These are phyloP conservation scores for Tachystola acroxantha DNA, from an alignment of 2,888 invertebrate species.

Conservation along the genomic window DNA sequence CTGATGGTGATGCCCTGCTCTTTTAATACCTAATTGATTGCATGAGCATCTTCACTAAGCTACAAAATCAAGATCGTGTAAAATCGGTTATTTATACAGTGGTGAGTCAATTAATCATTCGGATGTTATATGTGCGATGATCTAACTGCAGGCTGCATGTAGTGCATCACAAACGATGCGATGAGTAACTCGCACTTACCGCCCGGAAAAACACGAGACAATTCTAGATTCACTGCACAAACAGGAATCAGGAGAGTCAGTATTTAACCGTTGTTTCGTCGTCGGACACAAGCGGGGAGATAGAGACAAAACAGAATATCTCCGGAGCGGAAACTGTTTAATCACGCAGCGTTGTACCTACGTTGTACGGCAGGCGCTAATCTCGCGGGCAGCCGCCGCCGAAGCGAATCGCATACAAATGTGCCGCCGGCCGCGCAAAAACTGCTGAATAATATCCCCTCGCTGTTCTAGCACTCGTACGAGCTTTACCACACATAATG, in stretches of 20 bases:
- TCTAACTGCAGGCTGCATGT: no score
- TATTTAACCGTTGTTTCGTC: conserved; percentile 8
- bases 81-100: neutral
- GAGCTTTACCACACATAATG: conserved; percentile 55
- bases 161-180: no score
- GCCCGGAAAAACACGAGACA: neutral
- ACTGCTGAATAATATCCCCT: conserved; percentile 68
- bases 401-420: conserved; percentile 71
- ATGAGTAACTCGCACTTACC: neutral
- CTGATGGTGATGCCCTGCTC: no score
- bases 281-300: conserved; percentile 14
- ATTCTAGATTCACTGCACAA: conserved; percentile 1
- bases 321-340: conserved; percentile 59
- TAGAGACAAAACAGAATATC: conserved; percentile 37
- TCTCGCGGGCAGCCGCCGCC: conserved; percentile 58
- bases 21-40: no score
- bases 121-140: no score
- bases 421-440: conserved; percentile 56
- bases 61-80: no score
- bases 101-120: neutral
- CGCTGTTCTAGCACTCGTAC: conserved; percentile 41
- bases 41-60: no score
- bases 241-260: conserved; percentile 3
- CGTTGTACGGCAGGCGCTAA: conserved; percentile 54
- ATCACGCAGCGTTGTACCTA: conserved; percentile 53